phyloP scores from a whole-genome alignment of 2,797 vertebrate genomes.

The Platalea minor region DNA sequence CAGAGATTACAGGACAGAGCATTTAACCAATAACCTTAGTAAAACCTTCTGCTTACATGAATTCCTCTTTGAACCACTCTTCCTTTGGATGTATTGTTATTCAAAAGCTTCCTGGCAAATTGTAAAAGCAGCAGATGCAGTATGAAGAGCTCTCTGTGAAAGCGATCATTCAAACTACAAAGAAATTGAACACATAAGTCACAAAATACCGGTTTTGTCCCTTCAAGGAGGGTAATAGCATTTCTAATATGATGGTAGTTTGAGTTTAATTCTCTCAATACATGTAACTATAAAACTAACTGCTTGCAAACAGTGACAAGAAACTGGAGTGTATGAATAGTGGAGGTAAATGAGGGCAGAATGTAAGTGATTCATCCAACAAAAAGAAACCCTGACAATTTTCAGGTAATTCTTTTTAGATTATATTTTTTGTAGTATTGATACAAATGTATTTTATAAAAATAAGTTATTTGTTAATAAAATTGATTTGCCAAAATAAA shows the following conservation, averaged over 20 bases:
- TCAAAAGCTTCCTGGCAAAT: neutral
- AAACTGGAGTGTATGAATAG: neutral
- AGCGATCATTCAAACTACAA: neutral
- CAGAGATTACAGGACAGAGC: neutral
- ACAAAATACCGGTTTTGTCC: neutral
- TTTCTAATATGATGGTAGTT: neutral
- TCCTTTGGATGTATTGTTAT: neutral
- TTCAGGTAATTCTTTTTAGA: neutral
- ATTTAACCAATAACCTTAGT: neutral
- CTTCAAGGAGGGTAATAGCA: neutral
- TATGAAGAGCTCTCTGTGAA: neutral
- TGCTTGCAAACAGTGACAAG: neutral
- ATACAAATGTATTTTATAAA: neutral
- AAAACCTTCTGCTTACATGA: neutral
- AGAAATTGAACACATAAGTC: neutral
- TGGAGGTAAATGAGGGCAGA: neutral
- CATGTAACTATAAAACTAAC: neutral
- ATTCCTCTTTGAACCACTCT: neutral
- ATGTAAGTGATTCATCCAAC: neutral
- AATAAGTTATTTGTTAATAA: neutral
- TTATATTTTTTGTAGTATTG: neutral
- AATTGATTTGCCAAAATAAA: neutral
- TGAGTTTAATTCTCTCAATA: neutral
- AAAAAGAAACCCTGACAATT: neutral
- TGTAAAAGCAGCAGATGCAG: neutral